A percentile compares a stretch with the other conserved stretches of the same genome.
Conservation (phyloP, 2,888 invertebrate species). For the Troides helena region DNA sequence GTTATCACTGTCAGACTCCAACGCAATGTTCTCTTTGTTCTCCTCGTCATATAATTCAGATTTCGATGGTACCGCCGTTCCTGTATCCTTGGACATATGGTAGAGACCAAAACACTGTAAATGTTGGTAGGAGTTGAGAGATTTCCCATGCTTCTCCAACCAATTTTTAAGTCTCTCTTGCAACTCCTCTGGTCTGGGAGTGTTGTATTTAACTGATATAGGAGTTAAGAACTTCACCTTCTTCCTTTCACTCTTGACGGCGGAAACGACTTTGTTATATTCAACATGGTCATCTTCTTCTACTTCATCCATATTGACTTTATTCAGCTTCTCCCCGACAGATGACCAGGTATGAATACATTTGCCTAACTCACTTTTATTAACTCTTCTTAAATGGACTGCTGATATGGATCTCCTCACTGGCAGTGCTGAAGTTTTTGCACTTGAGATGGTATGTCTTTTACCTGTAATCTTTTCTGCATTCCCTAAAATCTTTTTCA, state of each 20-base stretch:
- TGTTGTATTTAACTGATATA: slow-evolving; percentile 49
- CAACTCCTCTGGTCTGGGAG: slow-evolving; percentile 65
- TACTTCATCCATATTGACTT: slow-evolving; percentile 48
- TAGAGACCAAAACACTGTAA: slow-evolving; percentile 77
- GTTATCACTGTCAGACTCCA: slow-evolving; percentile 65
- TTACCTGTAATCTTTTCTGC: slow-evolving; percentile 50
- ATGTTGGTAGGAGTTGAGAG: slow-evolving; percentile 71
- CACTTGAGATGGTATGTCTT: slow-evolving; percentile 51
- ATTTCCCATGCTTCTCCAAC: slow-evolving; percentile 75
- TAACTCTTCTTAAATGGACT: slow-evolving; percentile 68
- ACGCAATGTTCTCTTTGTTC: slow-evolving; percentile 75
- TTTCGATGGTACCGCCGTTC: slow-evolving; percentile 38
- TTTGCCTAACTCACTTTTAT: slow-evolving; percentile 55
- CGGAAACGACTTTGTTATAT: slow-evolving; percentile 55
- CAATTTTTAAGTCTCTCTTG: slow-evolving; percentile 69
- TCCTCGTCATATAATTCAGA: slow-evolving; percentile 58
- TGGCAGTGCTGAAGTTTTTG: slow-evolving; percentile 36
- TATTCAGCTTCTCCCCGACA: slow-evolving; percentile 62
- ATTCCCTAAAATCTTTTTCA: slow-evolving; percentile 52
- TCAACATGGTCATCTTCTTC: slow-evolving; percentile 56
- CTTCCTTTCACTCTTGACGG: slow-evolving; percentile 68
- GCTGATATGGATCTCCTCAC: slow-evolving; percentile 72
- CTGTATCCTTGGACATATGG: slow-evolving; percentile 45
- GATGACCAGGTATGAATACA: slow-evolving; percentile 71
- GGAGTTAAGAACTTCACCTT: slow-evolving; percentile 69